These are phyloP conservation scores for Passer domesticus DNA, from an alignment of 2,113 vertebrate species.

Conservation along the genomic window DNA sequence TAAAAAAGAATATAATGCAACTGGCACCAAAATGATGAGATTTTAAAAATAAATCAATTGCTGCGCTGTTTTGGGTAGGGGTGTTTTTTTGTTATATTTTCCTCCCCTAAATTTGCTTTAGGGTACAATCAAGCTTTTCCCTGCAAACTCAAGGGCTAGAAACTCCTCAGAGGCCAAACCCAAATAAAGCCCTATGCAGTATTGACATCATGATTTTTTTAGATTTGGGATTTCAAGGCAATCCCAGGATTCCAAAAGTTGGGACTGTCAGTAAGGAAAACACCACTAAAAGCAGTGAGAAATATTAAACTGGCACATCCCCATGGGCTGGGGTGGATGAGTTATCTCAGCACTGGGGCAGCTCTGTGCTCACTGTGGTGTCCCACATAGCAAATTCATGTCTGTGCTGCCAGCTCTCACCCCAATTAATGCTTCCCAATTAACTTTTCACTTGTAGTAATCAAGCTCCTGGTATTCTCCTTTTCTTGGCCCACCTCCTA, in stretches of 20 bases:
- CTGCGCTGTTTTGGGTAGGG: background rate
- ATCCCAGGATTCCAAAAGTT: background rate
- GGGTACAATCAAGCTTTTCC: background rate
- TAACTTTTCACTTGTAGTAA: background rate
- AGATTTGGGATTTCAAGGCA: background rate
- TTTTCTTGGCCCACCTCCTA: conserved; percentile 35
- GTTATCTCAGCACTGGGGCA: background rate
- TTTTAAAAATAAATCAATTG: conserved; percentile 44
- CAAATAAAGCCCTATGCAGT: background rate
- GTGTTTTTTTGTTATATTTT: background rate
- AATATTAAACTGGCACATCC: background rate
- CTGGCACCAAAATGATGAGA: conserved; percentile 11
- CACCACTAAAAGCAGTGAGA: background rate
- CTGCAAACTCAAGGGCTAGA: background rate
- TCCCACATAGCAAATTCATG: accelerated
- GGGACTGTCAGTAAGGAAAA: background rate
- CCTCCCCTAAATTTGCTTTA: background rate
- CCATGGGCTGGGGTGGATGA: accelerated
- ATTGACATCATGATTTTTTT: background rate
- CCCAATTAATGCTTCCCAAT: conserved; percentile 22
- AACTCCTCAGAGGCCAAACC: background rate
- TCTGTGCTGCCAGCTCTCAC: background rate
- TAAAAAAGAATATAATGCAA: background rate
- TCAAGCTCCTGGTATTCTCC: background rate
- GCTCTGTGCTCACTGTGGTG: accelerated